Percentiles rank a stretch among this genome's conserved stretches.
These are phyloP conservation scores for Ametastegia equiseti DNA, from an alignment of 2,888 invertebrate genomes.

Conservation along the genomic window DNA sequence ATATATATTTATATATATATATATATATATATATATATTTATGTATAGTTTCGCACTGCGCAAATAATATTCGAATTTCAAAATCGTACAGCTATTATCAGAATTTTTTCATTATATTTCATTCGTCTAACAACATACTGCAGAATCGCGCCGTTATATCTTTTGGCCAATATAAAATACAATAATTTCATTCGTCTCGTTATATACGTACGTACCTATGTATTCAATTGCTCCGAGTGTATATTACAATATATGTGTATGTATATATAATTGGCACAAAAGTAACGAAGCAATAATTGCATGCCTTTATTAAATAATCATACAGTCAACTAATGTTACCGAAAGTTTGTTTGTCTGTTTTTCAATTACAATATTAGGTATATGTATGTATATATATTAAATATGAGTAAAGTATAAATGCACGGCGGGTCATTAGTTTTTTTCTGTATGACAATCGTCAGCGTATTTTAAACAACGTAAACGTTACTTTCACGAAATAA, in stretches of 20 bases:
- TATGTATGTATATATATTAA: not conserved
- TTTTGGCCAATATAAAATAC: slow-evolving; percentile 26
- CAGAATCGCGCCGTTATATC: slow-evolving; percentile 21
- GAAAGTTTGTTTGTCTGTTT: not conserved
- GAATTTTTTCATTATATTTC: not conserved
- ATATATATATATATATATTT: slow-evolving; percentile 16
- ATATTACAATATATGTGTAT: not conserved
- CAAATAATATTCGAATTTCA: slow-evolving; percentile 42
- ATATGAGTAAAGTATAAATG: slow-evolving; percentile 68
- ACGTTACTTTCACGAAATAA: slow-evolving; percentile 54
- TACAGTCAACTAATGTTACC: not conserved
- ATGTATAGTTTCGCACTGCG: slow-evolving; percentile 12
- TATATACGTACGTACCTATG: too few species aligned
- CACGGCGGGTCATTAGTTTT: slow-evolving; percentile 69
- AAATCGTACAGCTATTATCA: slow-evolving; percentile 26
- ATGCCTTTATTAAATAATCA: slow-evolving; percentile 16
- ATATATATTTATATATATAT: slow-evolving; percentile 15
- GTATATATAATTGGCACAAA: slow-evolving; percentile 33
- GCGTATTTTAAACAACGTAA: slow-evolving; percentile 68
- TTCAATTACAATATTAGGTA: slow-evolving; percentile 16
- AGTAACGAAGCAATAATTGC: slow-evolving; percentile 33
- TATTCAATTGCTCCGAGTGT: not conserved
- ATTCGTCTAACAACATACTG: not conserved
- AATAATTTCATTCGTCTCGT: not conserved
- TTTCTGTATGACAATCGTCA: slow-evolving; percentile 69